Evolutionary conservation across 2,797 vertebrate genomes (phyloP).

Genomic region (Phylloscopus collybita): DNA sequence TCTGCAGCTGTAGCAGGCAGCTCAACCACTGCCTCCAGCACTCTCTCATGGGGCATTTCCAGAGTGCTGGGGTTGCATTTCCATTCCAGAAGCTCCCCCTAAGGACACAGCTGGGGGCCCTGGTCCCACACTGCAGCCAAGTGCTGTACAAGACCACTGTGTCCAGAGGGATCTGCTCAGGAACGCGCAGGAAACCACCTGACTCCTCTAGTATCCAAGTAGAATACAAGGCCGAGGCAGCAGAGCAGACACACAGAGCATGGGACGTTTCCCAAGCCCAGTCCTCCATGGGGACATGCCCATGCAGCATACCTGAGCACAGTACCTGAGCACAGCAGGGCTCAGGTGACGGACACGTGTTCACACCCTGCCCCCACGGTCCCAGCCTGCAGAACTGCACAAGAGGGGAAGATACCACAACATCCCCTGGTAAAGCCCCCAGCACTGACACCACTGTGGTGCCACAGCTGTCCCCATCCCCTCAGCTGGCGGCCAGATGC

Average conservation of each 20-base stretch:
- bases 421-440: accelerated
- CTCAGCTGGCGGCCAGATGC: neutral
- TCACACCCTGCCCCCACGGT: accelerated
- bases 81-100: neutral
- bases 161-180: neutral
- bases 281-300: accelerated
- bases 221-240: neutral
- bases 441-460: accelerated
- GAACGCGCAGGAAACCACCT: neutral
- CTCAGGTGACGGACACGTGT: accelerated
- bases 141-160: accelerated
- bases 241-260: neutral
- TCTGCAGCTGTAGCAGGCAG: neutral
- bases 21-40: neutral
- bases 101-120: neutral
- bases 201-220: accelerated
- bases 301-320: accelerated
- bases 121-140: neutral
- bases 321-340: neutral
- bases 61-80: accelerated
- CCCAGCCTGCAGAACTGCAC: neutral
- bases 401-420: neutral
- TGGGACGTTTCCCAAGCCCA: accelerated
- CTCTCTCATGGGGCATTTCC: neutral
- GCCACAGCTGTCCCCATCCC: accelerated